A percentile compares a stretch with the other conserved stretches of the same genome.
Evolutionary conservation across 2,888 invertebrate genomes (phyloP).

Genomic region (Drosophila crucigera): DNA sequence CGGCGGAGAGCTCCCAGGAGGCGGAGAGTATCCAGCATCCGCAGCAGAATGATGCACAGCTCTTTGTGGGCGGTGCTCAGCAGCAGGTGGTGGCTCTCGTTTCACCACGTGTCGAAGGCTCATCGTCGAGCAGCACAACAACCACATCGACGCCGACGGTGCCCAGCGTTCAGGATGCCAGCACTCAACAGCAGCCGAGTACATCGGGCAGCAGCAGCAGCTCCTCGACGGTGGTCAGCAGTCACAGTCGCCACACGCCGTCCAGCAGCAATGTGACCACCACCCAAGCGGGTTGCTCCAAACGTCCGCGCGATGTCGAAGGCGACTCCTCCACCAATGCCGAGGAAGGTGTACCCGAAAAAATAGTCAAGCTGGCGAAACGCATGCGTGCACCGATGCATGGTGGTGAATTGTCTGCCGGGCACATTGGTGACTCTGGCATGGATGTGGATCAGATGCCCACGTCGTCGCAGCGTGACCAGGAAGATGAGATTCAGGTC

Average conservation of each 20-base stretch:
- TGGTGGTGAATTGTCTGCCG: conserved; percentile 80
- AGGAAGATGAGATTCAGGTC: conserved; percentile 93
- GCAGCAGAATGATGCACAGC: conserved; percentile 83
- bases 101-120: conserved; percentile 89
- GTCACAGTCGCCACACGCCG: conserved; percentile 86
- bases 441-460: conserved; percentile 92
- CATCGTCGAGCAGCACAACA: conserved; percentile 66
- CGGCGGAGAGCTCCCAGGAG: conserved; percentile 86
- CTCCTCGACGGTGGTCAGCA: conserved; percentile 85
- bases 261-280: conserved; percentile 90
- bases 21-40: conserved; percentile 84
- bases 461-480: conserved; percentile 94
- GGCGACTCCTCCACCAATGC: conserved; percentile 86
- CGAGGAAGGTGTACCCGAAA: conserved; percentile 84
- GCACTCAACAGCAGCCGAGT: conserved; percentile 84
- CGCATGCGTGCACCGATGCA: conserved; percentile 83
- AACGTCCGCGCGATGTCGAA: conserved; percentile 87
- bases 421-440: conserved; percentile 88
- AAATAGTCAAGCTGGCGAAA: conserved; percentile 82
- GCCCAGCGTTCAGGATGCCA: conserved; percentile 80
- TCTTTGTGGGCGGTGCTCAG: conserved; percentile 84
- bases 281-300: conserved; percentile 87
- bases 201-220: conserved; percentile 84
- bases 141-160: conserved; percentile 72
- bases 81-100: conserved; percentile 90